Evolutionary conservation across 2,888 invertebrate genomes (phyloP), one percentile per base, ranked within the genome.

Genomic region (Minunthozetes semirufus): DNA sequence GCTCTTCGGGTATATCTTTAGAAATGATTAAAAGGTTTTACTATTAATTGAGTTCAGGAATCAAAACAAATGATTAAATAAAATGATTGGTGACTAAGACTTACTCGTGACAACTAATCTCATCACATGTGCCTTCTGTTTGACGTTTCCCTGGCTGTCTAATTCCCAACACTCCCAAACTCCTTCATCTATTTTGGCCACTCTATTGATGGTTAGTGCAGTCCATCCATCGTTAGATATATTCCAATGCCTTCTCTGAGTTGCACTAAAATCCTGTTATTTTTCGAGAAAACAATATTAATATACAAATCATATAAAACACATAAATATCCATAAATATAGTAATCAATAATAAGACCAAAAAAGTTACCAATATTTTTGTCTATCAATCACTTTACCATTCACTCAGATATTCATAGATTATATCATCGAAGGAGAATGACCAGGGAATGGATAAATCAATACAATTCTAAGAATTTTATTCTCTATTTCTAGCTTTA

Each of bases 1-100:
- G 91, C 70, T 91, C 88, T 78, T 91, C 88, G 27, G 93, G 93
- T 63, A 90, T 87, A 84, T 93, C 93, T 74, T n/a, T 48, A 11
- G 6, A 71, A 17, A 3, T 53, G 48, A 50, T 63, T 1, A 27
- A 33, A n/a, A 5, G n/a, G 22, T 2, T 66, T 33, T n/a, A n/a
- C n/a, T 19, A 5, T 22, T 1, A 68, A 13, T 17, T 27, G 22
- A 48, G 22, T 38, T 5, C 25, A 29, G 29, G 33, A 17, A 38
- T 17, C 25, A 73, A 71, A 15, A 71, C 6, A 72, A 53, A 27
- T 13, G 11, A 42, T 9, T 11, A 42, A 42, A 42, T 13, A 42
- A 59, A 72, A 33, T 53, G 27, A 53, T 59, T 56, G 15, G n/a
- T 61, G 38, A 66, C 79, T 74, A 75, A 79, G 38, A 66, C 79